These are phyloP conservation scores for Lutraria lutraria DNA, from an alignment of 2,888 invertebrate genomes.

Conservation along the genomic window DNA sequence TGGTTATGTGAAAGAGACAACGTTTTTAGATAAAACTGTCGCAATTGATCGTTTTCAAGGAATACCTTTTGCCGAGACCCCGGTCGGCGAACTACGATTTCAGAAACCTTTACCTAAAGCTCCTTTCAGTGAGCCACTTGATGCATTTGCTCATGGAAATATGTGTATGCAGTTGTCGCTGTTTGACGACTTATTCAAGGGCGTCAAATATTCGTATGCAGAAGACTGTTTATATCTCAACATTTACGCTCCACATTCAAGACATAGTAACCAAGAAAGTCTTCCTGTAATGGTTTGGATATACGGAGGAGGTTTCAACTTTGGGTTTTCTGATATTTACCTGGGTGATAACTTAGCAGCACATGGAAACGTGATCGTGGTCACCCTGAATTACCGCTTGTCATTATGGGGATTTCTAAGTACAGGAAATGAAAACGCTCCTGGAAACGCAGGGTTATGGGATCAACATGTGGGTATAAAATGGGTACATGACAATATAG, in stretches of 20 bases:
- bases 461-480: slow-evolving; percentile 76
- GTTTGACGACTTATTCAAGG: background rate
- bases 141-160: slow-evolving; percentile 53
- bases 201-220: background rate
- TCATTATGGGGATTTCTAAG: slow-evolving; percentile 75
- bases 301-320: slow-evolving; percentile 63
- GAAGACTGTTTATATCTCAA: slow-evolving; percentile 68
- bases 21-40: slow-evolving; percentile 4
- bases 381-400: slow-evolving; percentile 75
- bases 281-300: slow-evolving; percentile 64
- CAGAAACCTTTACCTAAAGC: slow-evolving; percentile 51
- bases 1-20: slow-evolving; percentile 21
- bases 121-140: slow-evolving; percentile 33
- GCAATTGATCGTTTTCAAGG: slow-evolving; percentile 47
- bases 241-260: slow-evolving; percentile 56
- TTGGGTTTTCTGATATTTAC: slow-evolving; percentile 55
- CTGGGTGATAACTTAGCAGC: slow-evolving; percentile 49
- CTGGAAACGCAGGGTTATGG: slow-evolving; percentile 78
- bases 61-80: slow-evolving; percentile 59
- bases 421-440: slow-evolving; percentile 59
- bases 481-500: slow-evolving; percentile 78
- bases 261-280: background rate
- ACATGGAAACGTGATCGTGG: slow-evolving; percentile 69
- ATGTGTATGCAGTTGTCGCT: slow-evolving; percentile 54
- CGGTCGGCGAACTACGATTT: slow-evolving; percentile 54